Base-by-base conservation (phyloP, 1,140 invertebrate species). In the Meloidogyne hapla region DNA sequence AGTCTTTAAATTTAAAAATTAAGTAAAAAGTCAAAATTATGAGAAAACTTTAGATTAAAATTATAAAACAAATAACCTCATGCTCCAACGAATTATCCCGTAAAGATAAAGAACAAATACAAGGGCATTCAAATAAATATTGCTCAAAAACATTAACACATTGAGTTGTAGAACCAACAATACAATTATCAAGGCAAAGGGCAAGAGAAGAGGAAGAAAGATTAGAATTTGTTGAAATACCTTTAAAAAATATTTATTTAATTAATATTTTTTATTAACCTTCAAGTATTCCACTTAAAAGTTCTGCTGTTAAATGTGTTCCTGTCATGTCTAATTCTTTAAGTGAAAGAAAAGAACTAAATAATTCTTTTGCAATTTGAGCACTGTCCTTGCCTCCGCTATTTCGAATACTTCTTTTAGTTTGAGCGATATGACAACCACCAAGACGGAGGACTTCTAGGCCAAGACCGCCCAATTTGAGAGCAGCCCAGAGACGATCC, bases 391-490 rank as follows among this genome's bases (percentile, higher is more conserved):
- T 81, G n/a, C n/a, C n/a, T 73, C 65, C 78, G 40, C 18, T 77
- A 56, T 26, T 75, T 4, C 38, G 56, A 61, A 38, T 40, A 33
- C 26, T 25, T 42, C 48, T 40, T 56, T 56, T 56, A 23, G 67
- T 33, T 62, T 23, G 56, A 69, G 61, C 33, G 26, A 28, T 48
- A 26, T 78, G 66, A 73, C 83, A 83, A 33, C 80, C 80, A 38
- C 61, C 63, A 23, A 83, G 33, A 13, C 69, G 74, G 3, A 84
- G 81, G 33, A 64, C 64, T 67, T 83, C 81, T 18, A 87, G 74
- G 69, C 80, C 83, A n/a, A 86, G 77, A n/a, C 85, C 85, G 18
- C 84, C 84, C 33, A 86, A 78, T 66, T 86, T 86, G 4, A 86
- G 72, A 3, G 82, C 80, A 15, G 80, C 67, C 84, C 85, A 86